Percentiles rank a stretch among this genome's conserved stretches.
Evolutionary conservation across 2,113 vertebrate genomes (phyloP).

Genomic region (Mustela nigripes): DNA sequence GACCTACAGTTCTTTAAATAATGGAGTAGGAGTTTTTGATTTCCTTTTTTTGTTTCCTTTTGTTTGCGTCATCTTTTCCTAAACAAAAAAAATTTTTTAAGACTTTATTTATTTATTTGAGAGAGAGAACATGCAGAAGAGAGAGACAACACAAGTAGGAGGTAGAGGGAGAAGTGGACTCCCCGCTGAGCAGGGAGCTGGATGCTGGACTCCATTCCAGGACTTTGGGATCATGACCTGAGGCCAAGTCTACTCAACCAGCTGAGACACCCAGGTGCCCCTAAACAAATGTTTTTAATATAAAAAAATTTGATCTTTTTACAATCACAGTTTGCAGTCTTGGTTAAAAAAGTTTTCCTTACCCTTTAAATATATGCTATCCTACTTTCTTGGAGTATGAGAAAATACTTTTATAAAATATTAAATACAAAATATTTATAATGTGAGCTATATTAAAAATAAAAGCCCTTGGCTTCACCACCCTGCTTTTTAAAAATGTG

Average conservation of each 20-base stretch:
- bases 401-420: constrained; percentile 8
- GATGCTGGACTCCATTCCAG: background rate
- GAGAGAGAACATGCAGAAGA: background rate
- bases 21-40: background rate
- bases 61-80: background rate
- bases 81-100: background rate
- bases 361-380: background rate
- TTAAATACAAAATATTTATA: background rate
- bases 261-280: background rate
- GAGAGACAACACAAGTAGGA: background rate
- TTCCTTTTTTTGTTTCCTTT: background rate
- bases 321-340: background rate
- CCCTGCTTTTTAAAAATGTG: background rate
- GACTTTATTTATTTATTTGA: background rate
- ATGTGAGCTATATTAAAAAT: background rate
- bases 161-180: background rate
- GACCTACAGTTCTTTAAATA: background rate
- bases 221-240: background rate
- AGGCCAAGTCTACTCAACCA: background rate
- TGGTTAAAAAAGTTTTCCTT: constrained; percentile 5
- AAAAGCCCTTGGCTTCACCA: background rate
- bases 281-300: background rate
- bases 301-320: background rate
- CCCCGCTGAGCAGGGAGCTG: background rate
- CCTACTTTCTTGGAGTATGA: background rate